Base-by-base conservation (phyloP, 2,888 invertebrate genomes). In the Lucinisca nassula region DNA sequence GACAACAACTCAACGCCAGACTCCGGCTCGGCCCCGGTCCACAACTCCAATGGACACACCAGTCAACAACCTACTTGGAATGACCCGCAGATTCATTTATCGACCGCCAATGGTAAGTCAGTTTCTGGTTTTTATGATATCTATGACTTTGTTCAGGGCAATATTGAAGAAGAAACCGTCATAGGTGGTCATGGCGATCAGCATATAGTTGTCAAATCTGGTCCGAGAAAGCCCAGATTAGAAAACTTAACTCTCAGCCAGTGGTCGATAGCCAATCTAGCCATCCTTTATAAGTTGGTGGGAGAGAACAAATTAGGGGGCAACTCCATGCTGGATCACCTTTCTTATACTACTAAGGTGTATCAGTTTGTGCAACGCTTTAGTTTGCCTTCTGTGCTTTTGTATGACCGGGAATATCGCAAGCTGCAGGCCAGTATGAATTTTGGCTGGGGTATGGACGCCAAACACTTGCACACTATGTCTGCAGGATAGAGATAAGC, bases 181-280 rank as follows among this genome's bases (percentile, higher is more conserved):
- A 61, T 61, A 61, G 61, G 61, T 30, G 61, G 61, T 24, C 61
- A 61, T n/a, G n/a, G n/a, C n/a, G n/a, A n/a, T n/a, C n/a, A n/a
- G n/a, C n/a, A n/a, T n/a, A n/a, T n/a, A n/a, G 61, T 61, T 24
- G 61, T 61, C 6, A 61, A 61, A 17, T 24, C 61, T 27, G 61
- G 61, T 30, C 61, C 61, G 27, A 27, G 61, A 61, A 61, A 61
- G 61, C 30, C 61, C 6, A 61, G 27, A 30, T 61, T 61, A 21
- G 61, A 61, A 61, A 61, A 61, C 27, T 10, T 10, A n/a, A 51
- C 51, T n/a, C 21, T 51, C 51, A 51, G 51, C 21, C 51, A 51
- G 21, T 51, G 21, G 51, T 51, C 51, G 3, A 17, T 51, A 51
- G 51, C 51, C 51, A 51, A 51, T n/a, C 51, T 51, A n/a, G 51